Evolutionary conservation across 2,113 vertebrate species (phyloP), one percentile per base, ranked within the genome.

Genomic region (Eurypyga helias): DNA sequence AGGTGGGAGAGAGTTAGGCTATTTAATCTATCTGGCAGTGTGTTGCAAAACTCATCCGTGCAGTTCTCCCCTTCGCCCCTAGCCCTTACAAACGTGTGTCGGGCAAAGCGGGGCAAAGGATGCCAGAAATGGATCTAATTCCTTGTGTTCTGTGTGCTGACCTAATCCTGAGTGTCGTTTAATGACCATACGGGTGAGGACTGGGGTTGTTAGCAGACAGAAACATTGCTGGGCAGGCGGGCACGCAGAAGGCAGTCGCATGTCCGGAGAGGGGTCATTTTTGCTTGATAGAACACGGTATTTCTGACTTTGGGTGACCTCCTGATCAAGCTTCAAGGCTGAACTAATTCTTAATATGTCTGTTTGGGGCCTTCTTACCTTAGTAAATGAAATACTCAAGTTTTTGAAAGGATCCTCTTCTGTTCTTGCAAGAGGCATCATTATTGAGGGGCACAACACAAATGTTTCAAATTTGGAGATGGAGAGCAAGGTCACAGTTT

Each of bases 381-480:
- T 94, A 72, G 67, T 92, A 84, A 91, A 95, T 76, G 89, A 91
- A 97, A 91, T 65, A 97, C 95, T 91, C 52, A 85, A 66, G n/a
- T 67, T 94, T 93, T 80, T 70, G 80, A 91, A 95, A 87, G 71
- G 76, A 61, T 92, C 97, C 97, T 28, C 19, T 84, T 90, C 36
- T 73, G 89, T 87, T 49, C n/a, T 94, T 93, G 93, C 83, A 77
- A 76, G 90, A 65, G 57, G 38, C 51, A 49, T 85, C 31, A 2
- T 90, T 91, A 65, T 78, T 11, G 51, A 88, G 75, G 90, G 88
- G 75, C 52, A 31, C 54, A 43, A 77, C 95, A 96, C 97, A 97
- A 98, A 87, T 98, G 97, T 94, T 98, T 98, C 96, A 71, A 85
- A 98, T 98, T 98, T 98, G 93, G 96, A 97, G 90, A 92, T 87